Evolutionary conservation across 37 sponge, comb jelly and placozoan species (phyloP).

Genomic region (Chondrilla cf. caribensis): DNA sequence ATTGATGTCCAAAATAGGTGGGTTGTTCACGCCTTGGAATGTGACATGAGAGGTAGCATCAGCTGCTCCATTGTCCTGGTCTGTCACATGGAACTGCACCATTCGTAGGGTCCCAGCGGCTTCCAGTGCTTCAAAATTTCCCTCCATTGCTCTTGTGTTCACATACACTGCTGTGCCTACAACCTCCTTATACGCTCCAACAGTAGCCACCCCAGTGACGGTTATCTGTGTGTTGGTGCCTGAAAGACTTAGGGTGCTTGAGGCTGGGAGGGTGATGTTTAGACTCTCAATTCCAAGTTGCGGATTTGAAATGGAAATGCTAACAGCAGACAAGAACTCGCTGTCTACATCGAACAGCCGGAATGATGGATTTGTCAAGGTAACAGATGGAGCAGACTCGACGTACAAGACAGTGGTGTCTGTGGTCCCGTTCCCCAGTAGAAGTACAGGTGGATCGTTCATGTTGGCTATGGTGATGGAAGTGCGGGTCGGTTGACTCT

Average conservation of each 20-base stretch:
- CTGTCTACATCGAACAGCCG: constrained; percentile 47
- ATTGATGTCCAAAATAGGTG: constrained; percentile 57
- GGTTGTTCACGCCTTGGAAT: constrained; percentile 57
- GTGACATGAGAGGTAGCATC: constrained; percentile 32
- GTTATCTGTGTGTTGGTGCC: constrained; percentile 24
- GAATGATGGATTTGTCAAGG: not conserved
- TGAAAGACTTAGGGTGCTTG: constrained; percentile 19
- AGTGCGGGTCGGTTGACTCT: constrained; percentile 26
- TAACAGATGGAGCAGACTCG: constrained; percentile 35
- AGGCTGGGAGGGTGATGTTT: constrained; percentile 1
- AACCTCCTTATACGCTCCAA: constrained; percentile 21
- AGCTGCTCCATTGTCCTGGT: constrained; percentile 21
- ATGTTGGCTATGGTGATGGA: constrained; percentile 33
- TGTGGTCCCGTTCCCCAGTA: constrained; percentile 14
- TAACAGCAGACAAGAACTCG: constrained; percentile 20
- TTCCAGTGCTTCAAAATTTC: constrained; percentile 27
- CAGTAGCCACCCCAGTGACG: constrained; percentile 41
- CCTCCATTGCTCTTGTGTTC: constrained; percentile 30
- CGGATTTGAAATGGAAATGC: constrained; percentile 31
- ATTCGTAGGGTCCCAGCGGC: not conserved
- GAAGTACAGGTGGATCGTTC: constrained; percentile 62
- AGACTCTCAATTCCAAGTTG: constrained; percentile 32
- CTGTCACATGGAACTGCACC: constrained; percentile 1
- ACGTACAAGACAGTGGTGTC: constrained; percentile 35
- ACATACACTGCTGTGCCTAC: constrained; percentile 30